Evolutionary conservation across 1,140 invertebrate species (phyloP).

Genomic region (Drosophila subobscura): DNA sequence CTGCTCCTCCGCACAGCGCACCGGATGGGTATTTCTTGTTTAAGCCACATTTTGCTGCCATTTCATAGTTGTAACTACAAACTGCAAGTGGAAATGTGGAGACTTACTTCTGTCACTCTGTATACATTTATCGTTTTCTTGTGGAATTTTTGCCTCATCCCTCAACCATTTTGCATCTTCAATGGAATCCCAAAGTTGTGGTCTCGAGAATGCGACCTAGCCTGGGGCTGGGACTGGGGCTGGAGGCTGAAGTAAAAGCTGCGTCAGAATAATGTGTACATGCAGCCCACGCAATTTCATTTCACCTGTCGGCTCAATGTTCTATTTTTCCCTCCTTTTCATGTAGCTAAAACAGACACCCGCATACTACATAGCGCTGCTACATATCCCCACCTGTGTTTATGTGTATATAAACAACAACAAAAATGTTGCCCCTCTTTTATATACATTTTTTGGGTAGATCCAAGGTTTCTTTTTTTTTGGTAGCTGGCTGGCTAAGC

Average conservation of each 20-base stretch:
- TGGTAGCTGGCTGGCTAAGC: conserved; percentile 35
- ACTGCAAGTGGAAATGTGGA: conserved; percentile 19
- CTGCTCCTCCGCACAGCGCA: conserved; percentile 17
- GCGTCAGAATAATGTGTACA: conserved; percentile 38
- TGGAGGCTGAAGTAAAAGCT: conserved; percentile 33
- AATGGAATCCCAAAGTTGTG: conserved; percentile 37
- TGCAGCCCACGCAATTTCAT: conserved; percentile 54
- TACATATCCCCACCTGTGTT: not conserved
- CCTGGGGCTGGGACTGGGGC: conserved; percentile 10
- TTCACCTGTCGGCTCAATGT: conserved; percentile 69
- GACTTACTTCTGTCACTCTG: conserved; percentile 32
- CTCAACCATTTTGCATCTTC: conserved; percentile 1
- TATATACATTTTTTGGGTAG: not conserved
- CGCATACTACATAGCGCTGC: conserved; percentile 13
- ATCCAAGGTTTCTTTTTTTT: conserved; percentile 17
- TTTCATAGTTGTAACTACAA: conserved; percentile 20
- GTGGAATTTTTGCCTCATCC: conserved; percentile 54
- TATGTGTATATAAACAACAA: conserved; percentile 7
- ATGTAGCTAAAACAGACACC: conserved; percentile 33
- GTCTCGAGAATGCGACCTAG: not conserved
- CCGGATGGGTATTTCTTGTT: conserved; percentile 24
- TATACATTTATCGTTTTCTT: conserved; percentile 23
- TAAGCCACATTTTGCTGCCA: conserved; percentile 35
- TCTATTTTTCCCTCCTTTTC: conserved; percentile 21
- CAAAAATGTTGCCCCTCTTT: conserved; percentile 17